Evolutionary conservation across 2,888 invertebrate species (phyloP).

Genomic region (Heliconius ismenius): DNA sequence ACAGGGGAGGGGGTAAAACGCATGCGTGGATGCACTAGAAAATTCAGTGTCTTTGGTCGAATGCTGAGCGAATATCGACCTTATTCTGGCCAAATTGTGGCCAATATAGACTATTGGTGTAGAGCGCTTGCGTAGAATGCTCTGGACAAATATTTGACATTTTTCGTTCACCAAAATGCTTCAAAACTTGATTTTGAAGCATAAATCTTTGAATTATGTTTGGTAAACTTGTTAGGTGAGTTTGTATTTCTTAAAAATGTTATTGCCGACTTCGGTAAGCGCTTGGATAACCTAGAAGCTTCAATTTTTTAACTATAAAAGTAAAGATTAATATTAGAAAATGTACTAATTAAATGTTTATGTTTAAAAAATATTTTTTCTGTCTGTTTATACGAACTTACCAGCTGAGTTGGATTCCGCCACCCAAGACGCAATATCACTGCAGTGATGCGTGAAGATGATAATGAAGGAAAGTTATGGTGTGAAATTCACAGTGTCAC

Average conservation of each 20-base stretch:
- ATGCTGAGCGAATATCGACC: conserved; percentile 47
- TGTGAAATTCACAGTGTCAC: neutral
- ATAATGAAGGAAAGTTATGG: neutral
- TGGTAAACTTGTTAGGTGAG: neutral
- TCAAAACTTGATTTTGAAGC: conserved; percentile 16
- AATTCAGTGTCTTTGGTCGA: conserved; percentile 47
- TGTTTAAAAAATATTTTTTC: neutral
- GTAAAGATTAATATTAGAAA: neutral
- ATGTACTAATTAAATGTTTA: neutral
- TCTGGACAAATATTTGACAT: conserved; percentile 54
- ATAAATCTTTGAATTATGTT: neutral
- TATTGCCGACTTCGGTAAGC: neutral
- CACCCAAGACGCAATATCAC: neutral
- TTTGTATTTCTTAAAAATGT: neutral
- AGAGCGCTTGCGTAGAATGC: conserved; percentile 59
- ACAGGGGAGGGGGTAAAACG: conserved; percentile 61
- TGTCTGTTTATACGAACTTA: neutral
- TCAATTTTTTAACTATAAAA: neutral
- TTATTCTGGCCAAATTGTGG: conserved; percentile 48
- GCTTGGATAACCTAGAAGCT: neutral
- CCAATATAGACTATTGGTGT: neutral
- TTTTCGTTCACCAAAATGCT: conserved; percentile 42
- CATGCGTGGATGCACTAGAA: conserved; percentile 69
- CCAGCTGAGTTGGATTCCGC: neutral
- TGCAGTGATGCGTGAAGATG: neutral